phyloP scores from a whole-genome alignment of 2,797 vertebrate species.

The Chloroceryle inda region DNA sequence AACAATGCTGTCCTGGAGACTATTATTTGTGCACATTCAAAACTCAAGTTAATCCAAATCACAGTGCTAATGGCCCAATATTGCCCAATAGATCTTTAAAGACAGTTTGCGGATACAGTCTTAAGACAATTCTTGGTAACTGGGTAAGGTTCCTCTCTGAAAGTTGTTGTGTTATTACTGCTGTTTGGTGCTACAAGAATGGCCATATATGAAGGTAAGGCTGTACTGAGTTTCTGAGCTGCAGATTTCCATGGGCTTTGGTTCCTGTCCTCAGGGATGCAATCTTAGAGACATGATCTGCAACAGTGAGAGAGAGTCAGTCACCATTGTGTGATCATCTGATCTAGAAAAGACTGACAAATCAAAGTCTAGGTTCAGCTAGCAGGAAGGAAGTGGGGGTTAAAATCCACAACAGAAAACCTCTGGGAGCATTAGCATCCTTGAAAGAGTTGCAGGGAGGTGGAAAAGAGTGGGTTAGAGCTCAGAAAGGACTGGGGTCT shows the following conservation, averaged over 20 bases:
- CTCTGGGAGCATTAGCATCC: background rate
- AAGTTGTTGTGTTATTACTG: background rate
- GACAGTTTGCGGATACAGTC: background rate
- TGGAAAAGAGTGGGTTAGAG: background rate
- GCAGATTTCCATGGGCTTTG: background rate
- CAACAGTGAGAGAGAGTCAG: background rate
- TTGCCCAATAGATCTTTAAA: background rate
- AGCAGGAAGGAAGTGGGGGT: background rate
- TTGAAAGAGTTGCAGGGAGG: background rate
- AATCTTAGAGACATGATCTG: background rate
- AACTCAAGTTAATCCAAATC: background rate
- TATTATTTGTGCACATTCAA: background rate
- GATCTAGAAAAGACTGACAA: background rate
- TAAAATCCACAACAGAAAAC: background rate
- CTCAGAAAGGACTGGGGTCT: background rate
- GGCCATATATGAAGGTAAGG: background rate
- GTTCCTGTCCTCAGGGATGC: background rate
- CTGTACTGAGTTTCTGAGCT: background rate
- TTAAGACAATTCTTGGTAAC: background rate
- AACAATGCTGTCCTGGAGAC: fast-evolving
- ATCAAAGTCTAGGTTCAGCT: background rate
- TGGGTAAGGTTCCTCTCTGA: background rate
- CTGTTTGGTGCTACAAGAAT: background rate
- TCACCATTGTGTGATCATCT: background rate
- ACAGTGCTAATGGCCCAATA: background rate